Evolutionary conservation across 2,888 invertebrate genomes (phyloP).

Genomic region (Perizoma affinitatum): DNA sequence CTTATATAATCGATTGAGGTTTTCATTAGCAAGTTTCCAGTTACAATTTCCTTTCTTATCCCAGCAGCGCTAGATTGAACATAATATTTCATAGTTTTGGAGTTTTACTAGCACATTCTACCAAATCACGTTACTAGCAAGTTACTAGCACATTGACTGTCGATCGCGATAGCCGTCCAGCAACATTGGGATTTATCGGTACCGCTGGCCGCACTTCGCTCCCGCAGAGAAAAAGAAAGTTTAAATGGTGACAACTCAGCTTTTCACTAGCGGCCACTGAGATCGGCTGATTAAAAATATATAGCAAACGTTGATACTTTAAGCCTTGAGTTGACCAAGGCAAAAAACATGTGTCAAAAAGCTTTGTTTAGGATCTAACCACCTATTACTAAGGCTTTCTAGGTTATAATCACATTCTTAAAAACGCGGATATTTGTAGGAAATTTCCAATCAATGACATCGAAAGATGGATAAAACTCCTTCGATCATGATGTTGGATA

Average conservation of each 20-base stretch:
- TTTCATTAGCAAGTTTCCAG: no score
- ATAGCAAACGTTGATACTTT: not conserved
- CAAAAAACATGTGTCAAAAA: not conserved
- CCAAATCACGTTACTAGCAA: not conserved
- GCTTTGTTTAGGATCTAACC: no score
- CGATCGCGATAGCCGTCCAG: constrained; percentile 46
- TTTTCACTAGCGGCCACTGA: constrained; percentile 1
- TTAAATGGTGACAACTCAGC: constrained; percentile 38
- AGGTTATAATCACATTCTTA: no score
- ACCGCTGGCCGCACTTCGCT: constrained; percentile 46
- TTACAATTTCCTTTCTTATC: not conserved
- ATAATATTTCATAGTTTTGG: not conserved
- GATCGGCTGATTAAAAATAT: not conserved
- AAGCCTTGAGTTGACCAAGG: not conserved
- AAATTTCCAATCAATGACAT: no score
- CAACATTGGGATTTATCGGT: constrained; percentile 48
- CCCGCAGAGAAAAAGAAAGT: constrained; percentile 48
- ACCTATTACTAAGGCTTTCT: no score
- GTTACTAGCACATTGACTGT: constrained; percentile 1
- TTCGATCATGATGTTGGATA: no score
- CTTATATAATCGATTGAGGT: no score
- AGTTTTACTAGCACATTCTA: constrained; percentile 1
- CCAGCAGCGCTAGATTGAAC: not conserved
- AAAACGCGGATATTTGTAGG: no score
- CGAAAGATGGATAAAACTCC: no score